Conservation (phyloP, 2,113 vertebrate species). For the Corythoichthys haematopterus region DNA sequence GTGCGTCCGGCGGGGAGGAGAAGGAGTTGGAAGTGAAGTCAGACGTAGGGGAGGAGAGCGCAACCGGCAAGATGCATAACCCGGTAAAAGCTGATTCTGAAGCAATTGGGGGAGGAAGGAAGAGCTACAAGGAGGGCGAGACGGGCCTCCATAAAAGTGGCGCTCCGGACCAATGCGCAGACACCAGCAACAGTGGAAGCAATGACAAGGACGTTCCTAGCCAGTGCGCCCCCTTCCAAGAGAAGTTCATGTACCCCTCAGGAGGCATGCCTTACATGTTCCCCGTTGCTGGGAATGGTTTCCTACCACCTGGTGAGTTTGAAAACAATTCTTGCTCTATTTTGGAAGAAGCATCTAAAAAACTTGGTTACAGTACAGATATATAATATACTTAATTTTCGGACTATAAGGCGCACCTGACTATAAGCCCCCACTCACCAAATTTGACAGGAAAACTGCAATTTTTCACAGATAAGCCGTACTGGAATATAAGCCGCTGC, state of each 20-base stretch:
- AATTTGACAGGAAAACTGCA: too few relatives aligned
- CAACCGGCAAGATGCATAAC: slow-evolving; percentile 61
- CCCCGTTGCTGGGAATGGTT: slow-evolving; percentile 67
- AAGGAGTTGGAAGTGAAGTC: slow-evolving; percentile 76
- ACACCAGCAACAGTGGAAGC: slow-evolving; percentile 53
- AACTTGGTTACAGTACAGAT: too few relatives aligned
- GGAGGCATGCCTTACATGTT: slow-evolving; percentile 77
- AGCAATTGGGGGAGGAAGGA: slow-evolving; percentile 50
- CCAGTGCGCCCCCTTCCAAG: slow-evolving; percentile 73
- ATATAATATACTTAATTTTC: too few relatives aligned
- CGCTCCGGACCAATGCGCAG: slow-evolving; percentile 64
- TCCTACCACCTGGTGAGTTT: slow-evolving; percentile 66
- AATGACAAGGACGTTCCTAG: slow-evolving; percentile 75
- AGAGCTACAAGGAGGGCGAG: slow-evolving; percentile 73
- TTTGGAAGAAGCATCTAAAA: too few relatives aligned
- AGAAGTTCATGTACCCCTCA: slow-evolving; percentile 77
- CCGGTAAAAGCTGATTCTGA: slow-evolving; percentile 72
- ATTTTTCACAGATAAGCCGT: too few relatives aligned
- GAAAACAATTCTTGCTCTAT: not conserved
- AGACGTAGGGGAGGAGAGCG: slow-evolving; percentile 68
- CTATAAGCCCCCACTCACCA: too few relatives aligned
- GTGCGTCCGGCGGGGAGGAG: slow-evolving; percentile 72
- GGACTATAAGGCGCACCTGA: too few relatives aligned
- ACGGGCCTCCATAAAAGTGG: slow-evolving; percentile 63
- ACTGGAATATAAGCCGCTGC: too few relatives aligned